Conservation (phyloP, 2,113 vertebrate genomes). For the Neolamprologus fasciatus region DNA sequence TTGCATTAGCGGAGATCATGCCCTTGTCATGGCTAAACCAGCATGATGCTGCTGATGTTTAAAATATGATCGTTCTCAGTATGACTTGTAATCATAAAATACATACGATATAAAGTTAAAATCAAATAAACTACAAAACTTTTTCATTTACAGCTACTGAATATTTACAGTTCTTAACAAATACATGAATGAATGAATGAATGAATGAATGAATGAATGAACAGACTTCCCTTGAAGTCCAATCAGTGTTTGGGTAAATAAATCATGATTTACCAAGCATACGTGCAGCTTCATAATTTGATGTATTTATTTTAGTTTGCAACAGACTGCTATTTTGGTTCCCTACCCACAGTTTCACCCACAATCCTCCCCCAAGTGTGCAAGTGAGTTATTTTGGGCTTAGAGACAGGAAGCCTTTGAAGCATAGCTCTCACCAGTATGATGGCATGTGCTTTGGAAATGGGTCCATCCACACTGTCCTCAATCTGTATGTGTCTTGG, state of each 20-base stretch:
- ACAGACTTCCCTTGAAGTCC: not conserved
- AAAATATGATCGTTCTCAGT: not conserved
- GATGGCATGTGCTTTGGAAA: slow-evolving; percentile 35
- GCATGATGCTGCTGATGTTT: not conserved
- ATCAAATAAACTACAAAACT: not conserved
- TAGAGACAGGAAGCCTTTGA: slow-evolving; percentile 29
- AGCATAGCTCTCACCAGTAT: slow-evolving; percentile 20
- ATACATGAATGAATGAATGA: not conserved
- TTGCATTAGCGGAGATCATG: not conserved
- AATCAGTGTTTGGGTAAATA: not conserved
- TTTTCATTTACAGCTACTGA: not conserved
- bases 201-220: not conserved
- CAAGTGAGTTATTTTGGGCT: slow-evolving; percentile 44
- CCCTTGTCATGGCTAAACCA: not conserved
- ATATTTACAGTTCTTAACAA: not conserved
- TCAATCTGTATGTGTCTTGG: not conserved
- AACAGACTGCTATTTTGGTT: not conserved
- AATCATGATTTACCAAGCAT: not conserved
- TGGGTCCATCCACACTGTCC: not conserved
- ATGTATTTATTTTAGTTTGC: not conserved
- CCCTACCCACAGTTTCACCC: not conserved
- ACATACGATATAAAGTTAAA: not conserved
- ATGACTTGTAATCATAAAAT: not conserved
- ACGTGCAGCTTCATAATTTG: not conserved
- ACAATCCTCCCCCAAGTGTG: slow-evolving; percentile 20